Conservation (phyloP, 2,113 vertebrate species). For the Ovis aries region DNA sequence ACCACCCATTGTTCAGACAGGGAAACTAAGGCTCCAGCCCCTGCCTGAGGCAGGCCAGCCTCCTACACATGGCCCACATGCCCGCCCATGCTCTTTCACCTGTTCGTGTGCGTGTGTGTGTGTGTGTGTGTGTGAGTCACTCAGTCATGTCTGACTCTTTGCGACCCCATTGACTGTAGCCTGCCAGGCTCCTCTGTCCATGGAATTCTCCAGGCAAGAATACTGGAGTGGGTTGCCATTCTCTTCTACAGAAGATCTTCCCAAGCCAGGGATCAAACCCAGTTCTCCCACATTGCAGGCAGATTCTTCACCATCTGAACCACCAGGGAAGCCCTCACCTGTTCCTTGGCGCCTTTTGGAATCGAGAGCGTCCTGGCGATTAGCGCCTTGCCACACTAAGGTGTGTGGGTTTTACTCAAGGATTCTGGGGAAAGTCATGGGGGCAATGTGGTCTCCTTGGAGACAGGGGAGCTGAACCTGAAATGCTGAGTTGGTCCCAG, state of each 20-base stretch:
- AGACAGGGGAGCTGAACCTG: not conserved
- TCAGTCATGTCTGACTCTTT: not conserved
- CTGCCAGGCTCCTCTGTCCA: not conserved
- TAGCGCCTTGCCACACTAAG: not conserved
- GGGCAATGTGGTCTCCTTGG: not conserved
- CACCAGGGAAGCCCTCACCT: not conserved
- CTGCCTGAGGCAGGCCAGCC: not conserved
- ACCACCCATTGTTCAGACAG: not conserved
- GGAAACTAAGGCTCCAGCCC: not conserved
- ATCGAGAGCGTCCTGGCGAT: fast-evolving
- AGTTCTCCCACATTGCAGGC: not conserved
- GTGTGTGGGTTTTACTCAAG: not conserved
- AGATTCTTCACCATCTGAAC: not conserved
- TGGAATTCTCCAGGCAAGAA: not conserved
- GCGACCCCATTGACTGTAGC: not conserved
- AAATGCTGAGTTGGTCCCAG: not conserved
- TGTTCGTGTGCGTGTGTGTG: fast-evolving
- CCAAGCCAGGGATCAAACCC: not conserved
- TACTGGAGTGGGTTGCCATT: not conserved
- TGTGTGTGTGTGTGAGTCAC: not conserved
- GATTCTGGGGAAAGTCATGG: not conserved
- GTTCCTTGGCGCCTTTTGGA: not conserved
- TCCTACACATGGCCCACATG: fast-evolving
- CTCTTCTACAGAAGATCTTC: not conserved
- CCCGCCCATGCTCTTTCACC: not conserved